Evolutionary conservation across 2,113 vertebrate genomes (phyloP).

Genomic region (Hystrix cristata): DNA sequence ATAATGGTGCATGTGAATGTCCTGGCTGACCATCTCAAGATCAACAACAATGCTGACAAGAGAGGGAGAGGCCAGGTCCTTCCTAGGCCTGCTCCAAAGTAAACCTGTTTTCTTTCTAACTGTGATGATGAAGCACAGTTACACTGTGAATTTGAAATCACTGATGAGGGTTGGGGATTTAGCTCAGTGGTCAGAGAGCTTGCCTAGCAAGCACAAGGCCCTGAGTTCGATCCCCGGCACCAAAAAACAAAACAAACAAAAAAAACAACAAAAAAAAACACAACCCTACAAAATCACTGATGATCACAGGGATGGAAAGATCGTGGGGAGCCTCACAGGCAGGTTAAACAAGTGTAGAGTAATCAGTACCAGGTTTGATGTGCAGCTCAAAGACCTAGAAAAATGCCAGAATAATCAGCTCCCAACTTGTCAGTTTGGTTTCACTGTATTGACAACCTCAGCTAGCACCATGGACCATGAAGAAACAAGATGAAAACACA

Average conservation of each 20-base stretch:
- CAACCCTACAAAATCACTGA: too few species aligned
- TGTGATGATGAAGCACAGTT: neutral
- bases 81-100: neutral
- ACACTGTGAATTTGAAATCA: neutral
- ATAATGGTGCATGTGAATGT: neutral
- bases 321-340: neutral
- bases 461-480: neutral
- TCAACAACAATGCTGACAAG: neutral
- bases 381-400: neutral
- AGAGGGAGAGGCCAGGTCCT: neutral
- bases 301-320: neutral
- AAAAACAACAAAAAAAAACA: too few species aligned
- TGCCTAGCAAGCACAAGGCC: too few species aligned
- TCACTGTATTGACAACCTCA: neutral
- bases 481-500: neutral
- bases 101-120: neutral
- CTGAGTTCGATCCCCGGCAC: too few species aligned
- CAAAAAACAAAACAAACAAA: too few species aligned
- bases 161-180: too few species aligned
- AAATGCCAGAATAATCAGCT: neutral
- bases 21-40: neutral
- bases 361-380: neutral
- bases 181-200: too few species aligned
- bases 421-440: neutral
- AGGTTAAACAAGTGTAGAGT: neutral